Evolutionary conservation across 1,140 invertebrate species (phyloP), one percentile per base, ranked within the genome.

Genomic region (Sycobia sp.): DNA sequence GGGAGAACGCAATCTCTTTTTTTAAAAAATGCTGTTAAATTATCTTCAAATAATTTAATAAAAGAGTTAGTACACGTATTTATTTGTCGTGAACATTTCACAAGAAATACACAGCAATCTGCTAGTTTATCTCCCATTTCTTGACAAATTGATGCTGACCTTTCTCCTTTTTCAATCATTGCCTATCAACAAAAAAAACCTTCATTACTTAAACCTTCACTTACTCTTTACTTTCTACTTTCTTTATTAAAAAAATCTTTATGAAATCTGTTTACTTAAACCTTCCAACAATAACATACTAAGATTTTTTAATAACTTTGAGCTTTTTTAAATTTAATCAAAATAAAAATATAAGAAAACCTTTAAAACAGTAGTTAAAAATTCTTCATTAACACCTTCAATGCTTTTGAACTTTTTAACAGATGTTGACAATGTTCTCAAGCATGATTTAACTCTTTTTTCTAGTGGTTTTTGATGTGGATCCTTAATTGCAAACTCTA

Each of bases 401-500:
- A 76, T 81, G 36, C 85, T 81, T 1, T 78, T 78, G 69, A 90
- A 89, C 68, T 87, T 87, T 67, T 86, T 88, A 3, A 89, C 71
- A 49, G 75, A 76, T n/a, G n/a, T n/a, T 14, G 87, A 79, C 9
- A 91, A 71, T 68, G 84, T 87, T 67, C 86, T 87, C 16, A 90
- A 77, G 60, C 85, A 86, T 59, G 83, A 77, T 65, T 86, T 81
- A 5, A 89, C 74, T 70, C 87, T 83, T 58, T 82, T 83, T 72
- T 86, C 83, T n/a, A 91, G 68, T 27, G 88, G 88, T 71, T 84
- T 86, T 61, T 90, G 87, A 73, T 89, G 86, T 38, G 78, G 81
- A 68, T 90, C 87, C 69, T 86, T 85, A 49, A 90, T 87, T 62
- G 86, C 85, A 71, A 86, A 87, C 72, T 91, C 88, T 2, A 91